Evolutionary conservation across 2,888 invertebrate genomes (phyloP).

Genomic region (Vandiemenella viatica): DNA sequence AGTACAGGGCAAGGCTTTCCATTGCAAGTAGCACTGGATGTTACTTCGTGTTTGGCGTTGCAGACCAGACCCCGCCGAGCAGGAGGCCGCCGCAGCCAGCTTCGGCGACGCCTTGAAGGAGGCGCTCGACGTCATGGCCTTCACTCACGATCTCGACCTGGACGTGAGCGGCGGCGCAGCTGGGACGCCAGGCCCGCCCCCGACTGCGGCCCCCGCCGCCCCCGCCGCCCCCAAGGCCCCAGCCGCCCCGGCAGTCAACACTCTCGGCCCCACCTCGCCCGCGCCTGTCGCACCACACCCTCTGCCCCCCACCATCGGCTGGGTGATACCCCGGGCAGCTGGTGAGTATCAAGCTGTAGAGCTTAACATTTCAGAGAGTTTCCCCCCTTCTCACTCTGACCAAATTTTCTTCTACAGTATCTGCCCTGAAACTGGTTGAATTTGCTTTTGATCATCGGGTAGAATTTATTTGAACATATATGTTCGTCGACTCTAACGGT

Average conservation of each 20-base stretch:
- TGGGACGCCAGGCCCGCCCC: background rate
- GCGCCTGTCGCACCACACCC: background rate
- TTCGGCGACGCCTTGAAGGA: slow-evolving; percentile 50
- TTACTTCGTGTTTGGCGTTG: too few relatives aligned
- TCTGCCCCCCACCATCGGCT: background rate
- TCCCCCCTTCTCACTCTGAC: too few relatives aligned
- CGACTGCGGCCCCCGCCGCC: slow-evolving; percentile 8
- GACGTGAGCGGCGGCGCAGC: background rate
- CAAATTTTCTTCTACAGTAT: too few relatives aligned
- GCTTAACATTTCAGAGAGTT: too few relatives aligned
- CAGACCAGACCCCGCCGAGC: slow-evolving; percentile 12
- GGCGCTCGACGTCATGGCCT: slow-evolving; percentile 71
- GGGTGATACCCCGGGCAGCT: background rate
- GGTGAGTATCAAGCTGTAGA: too few relatives aligned
- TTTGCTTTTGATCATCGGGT: too few relatives aligned
- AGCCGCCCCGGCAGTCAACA: background rate
- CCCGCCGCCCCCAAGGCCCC: background rate
- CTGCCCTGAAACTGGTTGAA: too few relatives aligned
- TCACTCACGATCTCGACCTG: slow-evolving; percentile 54
- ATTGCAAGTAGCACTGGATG: too few relatives aligned
- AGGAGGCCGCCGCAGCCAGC: slow-evolving; percentile 20
- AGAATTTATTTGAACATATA: too few relatives aligned
- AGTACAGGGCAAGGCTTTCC: too few relatives aligned
- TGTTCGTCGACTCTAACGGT: too few relatives aligned
- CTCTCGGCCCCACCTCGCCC: background rate